Base-by-base conservation (phyloP, 2,797 vertebrate species). In the Glossophaga mutica region DNA sequence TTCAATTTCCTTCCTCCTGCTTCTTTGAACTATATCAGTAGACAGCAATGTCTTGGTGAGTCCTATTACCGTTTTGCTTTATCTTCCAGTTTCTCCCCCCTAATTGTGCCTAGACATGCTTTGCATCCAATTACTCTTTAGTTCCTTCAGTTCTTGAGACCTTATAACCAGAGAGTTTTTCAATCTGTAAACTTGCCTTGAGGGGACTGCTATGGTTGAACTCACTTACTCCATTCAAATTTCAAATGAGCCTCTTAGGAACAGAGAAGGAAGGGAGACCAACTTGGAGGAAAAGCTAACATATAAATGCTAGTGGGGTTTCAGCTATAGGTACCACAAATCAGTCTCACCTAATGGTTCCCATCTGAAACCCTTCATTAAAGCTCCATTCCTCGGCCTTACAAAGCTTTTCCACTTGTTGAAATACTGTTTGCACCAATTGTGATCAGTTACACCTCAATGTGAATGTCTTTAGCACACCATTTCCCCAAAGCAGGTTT, bases 11-110 rank as follows among this genome's bases (percentile, higher is more conserved):
- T 93, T 6, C 46, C 26, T 81, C 62, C 12, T 67, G 16, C 88
- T 92, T 77, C 78, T 76, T 81, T 92, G 88, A 82, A 77, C 16
- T 77, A 2, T 74, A 73, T 52, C 4, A 62, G 39, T 77, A 82
- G 42, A 71, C 32, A 21, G 68, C 82, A 87, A 74, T 48, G 24
- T 90, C 88, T 90, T 67, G 32, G 67, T 95, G 88, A n/a, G 52
- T 68, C 87, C 85, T 48, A 78, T 73, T 62, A 92, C 34, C 4
- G 1, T 46, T 90, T 92, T 83, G 46, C 83, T 87, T 96, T 83
- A 92, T 95, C 90, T 87, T 92, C 85, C 26, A 68, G 62, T 97
- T 94, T 46, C 52, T 34, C 34, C 57, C 82, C 46, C 71, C 37
- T 94, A 82, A 89, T 74, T 77, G 87, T 71, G 74, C 44, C 67